Evolutionary conservation across 2,797 vertebrate species (phyloP), one percentile per base, ranked within the genome.

Genomic region (Pipistrellus pygmaeus): DNA sequence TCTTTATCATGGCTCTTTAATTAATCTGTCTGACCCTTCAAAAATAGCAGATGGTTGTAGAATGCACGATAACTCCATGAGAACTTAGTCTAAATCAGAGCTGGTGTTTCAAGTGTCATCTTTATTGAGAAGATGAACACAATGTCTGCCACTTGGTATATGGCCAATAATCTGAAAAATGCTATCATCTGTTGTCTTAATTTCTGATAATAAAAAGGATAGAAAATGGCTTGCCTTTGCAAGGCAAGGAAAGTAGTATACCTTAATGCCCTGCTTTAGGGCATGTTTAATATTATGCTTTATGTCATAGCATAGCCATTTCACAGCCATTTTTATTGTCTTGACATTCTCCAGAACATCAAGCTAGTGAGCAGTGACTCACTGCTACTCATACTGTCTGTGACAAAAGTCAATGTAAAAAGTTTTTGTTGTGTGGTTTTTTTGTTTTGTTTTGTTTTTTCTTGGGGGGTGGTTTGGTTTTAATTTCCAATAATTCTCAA

Each of bases 211-310:
- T 85, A 21, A 88, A 89, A 77, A 78, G 21, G 35, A 53, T 51
- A 3, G 23, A 78, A 88, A 85, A 48, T 27, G 27, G 10, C 62
- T 89, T 71, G 32, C 44, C 8, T 84, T 90, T 72, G 51, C 30
- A 44, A 18, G 62, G 18, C 64, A 85, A 85, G 44, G 64, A 89
- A 89, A 78, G 41, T 27, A 77, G 64, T 84, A 85, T 64, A 89
- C 80, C 27, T 71, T n/a, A 55, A 35, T 75, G 18, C 14, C 18
- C 25, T 25, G 72, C 21, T 93, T 44, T 48, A 77, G 41, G 35
- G 48, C 11, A 46, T 71, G 51, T 60, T 71, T 38, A 46, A 30
- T 44, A 84, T n/a, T 27, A n/a, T 60, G 62, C 51, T 60, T 57
- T 51, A 20, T 35, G 6, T 62, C 17, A 27, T 20, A 21, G 38